Evolutionary conservation across 1,140 invertebrate genomes (phyloP).

Genomic region (Aphaenogaster floridana): DNA sequence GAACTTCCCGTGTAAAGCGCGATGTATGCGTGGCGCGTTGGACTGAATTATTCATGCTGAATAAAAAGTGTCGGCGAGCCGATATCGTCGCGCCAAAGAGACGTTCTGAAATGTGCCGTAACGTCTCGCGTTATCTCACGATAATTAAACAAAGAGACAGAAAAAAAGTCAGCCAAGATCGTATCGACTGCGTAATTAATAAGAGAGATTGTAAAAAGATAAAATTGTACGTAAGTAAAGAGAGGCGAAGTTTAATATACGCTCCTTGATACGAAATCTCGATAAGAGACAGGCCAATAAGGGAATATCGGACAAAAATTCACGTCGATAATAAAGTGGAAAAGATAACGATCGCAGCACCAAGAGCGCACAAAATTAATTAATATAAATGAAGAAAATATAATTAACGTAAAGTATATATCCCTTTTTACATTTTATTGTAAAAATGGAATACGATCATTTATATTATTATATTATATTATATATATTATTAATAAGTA

Average conservation of each 20-base stretch:
- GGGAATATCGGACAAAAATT: neutral
- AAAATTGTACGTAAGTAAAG: neutral
- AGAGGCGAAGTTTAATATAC: neutral
- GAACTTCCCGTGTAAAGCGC: constrained; percentile 50
- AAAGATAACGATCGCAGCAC: neutral
- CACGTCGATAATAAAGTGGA: neutral
- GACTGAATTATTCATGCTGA: constrained; percentile 69
- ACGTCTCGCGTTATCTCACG: neutral
- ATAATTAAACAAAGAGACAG: constrained; percentile 50
- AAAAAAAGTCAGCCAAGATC: neutral
- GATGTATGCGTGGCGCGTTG: neutral
- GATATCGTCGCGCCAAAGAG: neutral
- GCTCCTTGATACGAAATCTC: neutral
- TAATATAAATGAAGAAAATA: neutral
- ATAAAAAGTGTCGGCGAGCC: constrained; percentile 53
- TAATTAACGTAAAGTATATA: no score
- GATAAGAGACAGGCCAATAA: neutral
- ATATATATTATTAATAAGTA: no score
- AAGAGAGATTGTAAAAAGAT: neutral
- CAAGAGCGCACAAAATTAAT: neutral
- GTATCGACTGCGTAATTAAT: neutral
- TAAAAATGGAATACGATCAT: no score
- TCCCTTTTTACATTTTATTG: no score
- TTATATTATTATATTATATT: no score
- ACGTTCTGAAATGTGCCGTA: constrained; percentile 58